A percentile compares a stretch with the other conserved stretches of the same genome.
Evolutionary conservation across 2,888 invertebrate species (phyloP).

Genomic region (Gandaritis pyraliata): DNA sequence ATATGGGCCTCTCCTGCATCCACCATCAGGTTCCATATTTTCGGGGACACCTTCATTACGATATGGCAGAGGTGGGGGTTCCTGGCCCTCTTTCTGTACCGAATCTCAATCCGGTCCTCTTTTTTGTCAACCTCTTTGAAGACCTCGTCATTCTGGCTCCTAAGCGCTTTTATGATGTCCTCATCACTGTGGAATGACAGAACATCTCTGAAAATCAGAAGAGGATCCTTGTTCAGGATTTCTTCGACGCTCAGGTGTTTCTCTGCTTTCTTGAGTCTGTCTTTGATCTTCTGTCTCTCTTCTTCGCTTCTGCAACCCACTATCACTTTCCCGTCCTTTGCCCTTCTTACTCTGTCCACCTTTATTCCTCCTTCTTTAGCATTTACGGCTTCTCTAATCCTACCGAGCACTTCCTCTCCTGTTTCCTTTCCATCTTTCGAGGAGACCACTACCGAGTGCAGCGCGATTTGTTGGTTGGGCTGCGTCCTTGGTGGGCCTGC

Average conservation of each 20-base stretch:
- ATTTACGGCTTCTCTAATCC: neutral
- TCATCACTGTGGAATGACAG: neutral
- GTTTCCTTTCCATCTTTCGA: neutral
- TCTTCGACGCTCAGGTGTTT: too few relatives aligned
- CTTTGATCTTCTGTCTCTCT: too few relatives aligned
- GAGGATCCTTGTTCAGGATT: too few relatives aligned
- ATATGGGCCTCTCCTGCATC: constrained; percentile 1
- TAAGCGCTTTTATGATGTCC: neutral
- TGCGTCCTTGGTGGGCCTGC: neutral
- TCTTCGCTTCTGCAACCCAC: neutral
- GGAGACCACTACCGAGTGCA: neutral
- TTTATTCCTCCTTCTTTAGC: neutral
- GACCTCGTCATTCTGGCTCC: neutral
- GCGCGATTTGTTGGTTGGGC: too few relatives aligned
- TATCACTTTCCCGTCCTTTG: neutral
- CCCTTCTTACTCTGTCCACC: neutral
- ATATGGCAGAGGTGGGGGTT: neutral
- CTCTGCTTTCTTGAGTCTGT: too few relatives aligned
- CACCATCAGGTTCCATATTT: neutral
- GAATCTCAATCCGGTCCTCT: neutral
- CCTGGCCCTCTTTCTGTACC: neutral
- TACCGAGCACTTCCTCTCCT: neutral
- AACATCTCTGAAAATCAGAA: too few relatives aligned
- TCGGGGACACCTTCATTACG: neutral
- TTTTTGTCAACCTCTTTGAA: neutral